Percentiles rank a stretch among this genome's conserved stretches.
These are phyloP conservation scores for Myotis davidii DNA, from an alignment of 2,113 vertebrate genomes.

Conservation along the genomic window DNA sequence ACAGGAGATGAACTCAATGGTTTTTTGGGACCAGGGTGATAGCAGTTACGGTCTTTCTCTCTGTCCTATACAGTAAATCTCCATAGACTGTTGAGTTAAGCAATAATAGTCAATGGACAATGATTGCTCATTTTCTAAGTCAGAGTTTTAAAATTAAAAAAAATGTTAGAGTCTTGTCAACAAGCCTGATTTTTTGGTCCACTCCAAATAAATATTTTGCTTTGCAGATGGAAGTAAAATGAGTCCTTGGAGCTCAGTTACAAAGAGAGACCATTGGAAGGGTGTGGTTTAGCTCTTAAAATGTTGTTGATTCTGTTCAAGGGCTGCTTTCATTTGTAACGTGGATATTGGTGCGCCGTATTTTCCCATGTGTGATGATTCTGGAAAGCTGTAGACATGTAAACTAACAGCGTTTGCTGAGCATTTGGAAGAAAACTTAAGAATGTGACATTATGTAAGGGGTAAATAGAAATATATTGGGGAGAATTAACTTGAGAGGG, in stretches of 20 bases:
- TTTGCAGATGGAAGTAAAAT: constrained; percentile 12
- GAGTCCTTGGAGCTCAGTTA: background rate
- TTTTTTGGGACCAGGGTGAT: background rate
- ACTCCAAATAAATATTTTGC: constrained; percentile 16
- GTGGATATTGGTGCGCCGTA: background rate
- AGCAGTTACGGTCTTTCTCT: background rate
- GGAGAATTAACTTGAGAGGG: background rate
- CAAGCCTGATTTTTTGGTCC: background rate
- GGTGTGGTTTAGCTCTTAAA: background rate
- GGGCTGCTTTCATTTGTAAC: background rate
- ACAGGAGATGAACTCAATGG: background rate
- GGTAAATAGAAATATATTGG: background rate
- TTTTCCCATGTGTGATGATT: background rate
- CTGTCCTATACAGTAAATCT: background rate
- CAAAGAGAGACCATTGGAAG: background rate
- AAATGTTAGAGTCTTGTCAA: background rate
- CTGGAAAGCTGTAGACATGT: background rate
- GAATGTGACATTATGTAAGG: background rate
- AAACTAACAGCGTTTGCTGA: background rate
- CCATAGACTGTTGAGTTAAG: background rate
- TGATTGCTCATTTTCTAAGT: constrained; percentile 34
- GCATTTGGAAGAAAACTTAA: constrained; percentile 21
- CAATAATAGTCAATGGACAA: background rate
- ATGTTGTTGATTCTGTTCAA: background rate
- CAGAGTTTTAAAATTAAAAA: constrained; percentile 36